Conservation (phyloP, 2,113 vertebrate species). For the Hippocampus mohnikei region DNA sequence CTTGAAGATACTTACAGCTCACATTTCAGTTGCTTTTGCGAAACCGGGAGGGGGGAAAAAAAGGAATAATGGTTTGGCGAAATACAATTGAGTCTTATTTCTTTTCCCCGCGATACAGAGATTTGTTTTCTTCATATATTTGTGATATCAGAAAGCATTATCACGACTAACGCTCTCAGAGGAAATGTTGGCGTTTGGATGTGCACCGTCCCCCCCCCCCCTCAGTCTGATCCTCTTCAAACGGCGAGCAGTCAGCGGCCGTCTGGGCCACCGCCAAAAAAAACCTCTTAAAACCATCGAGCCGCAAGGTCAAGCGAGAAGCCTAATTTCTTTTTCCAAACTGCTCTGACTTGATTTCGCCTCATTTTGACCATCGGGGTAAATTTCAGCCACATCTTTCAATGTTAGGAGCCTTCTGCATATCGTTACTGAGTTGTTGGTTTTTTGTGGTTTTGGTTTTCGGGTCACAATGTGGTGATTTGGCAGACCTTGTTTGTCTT, state of each 20-base stretch:
- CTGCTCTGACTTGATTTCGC: conserved; percentile 48
- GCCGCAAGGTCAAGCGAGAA: conserved; percentile 60
- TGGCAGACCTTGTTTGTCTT: background rate
- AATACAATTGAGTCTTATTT: conserved; percentile 15
- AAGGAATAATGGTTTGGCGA: background rate
- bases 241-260: conserved; percentile 55
- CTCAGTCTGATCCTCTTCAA: conserved; percentile 40
- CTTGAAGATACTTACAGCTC: background rate
- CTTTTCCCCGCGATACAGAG: conserved; percentile 1
- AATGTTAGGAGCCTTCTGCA: conserved; percentile 50
- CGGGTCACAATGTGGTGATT: background rate
- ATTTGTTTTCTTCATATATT: background rate
- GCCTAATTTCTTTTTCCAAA: conserved; percentile 40
- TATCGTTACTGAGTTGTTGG: conserved; percentile 51
- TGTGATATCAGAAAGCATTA: conserved; percentile 2
- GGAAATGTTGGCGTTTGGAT: conserved; percentile 21
- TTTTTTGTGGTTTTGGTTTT: conserved; percentile 44
- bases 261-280: conserved; percentile 44
- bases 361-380: conserved; percentile 47
- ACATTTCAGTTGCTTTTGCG: too few species aligned
- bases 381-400: conserved; percentile 53
- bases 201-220: conserved; percentile 17
- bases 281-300: conserved; percentile 43
- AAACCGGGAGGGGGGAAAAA: too few species aligned
- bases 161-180: conserved; percentile 9